A percentile compares a stretch with the other conserved stretches of the same genome.
Evolutionary conservation across 2,797 vertebrate genomes (phyloP).

Genomic region (Luscinia megarhynchos): DNA sequence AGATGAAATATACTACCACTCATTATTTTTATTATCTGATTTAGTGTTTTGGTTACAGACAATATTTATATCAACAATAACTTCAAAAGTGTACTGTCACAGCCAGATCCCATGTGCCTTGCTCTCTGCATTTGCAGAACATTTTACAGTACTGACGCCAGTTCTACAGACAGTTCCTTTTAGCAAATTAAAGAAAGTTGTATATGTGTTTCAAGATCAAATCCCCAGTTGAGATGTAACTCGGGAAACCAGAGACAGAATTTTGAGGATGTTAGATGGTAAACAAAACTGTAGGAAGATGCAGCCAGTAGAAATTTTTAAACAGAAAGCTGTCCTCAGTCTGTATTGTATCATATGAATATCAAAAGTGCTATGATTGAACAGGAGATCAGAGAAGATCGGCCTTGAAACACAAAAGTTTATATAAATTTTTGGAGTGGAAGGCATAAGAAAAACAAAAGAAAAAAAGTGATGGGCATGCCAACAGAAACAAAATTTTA

Average conservation of each 20-base stretch:
- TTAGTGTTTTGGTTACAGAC: slow-evolving; percentile 18
- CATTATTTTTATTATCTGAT: not conserved
- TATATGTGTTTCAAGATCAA: slow-evolving; percentile 11
- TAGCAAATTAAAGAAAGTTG: slow-evolving; percentile 19
- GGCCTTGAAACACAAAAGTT: not conserved
- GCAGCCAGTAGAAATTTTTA: not conserved
- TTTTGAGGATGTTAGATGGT: not conserved
- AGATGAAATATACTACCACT: not conserved
- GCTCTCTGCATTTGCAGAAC: slow-evolving; percentile 22
- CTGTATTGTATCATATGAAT: not conserved
- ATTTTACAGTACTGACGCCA: not conserved
- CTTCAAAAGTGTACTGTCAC: not conserved
- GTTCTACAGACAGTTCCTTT: not conserved
- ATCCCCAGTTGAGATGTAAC: not conserved
- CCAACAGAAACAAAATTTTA: not conserved
- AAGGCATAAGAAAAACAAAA: not conserved
- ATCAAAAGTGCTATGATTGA: not conserved
- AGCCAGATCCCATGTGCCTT: slow-evolving; percentile 18
- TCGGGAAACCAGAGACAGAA: not conserved
- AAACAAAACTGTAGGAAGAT: slow-evolving; percentile 9
- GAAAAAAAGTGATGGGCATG: not conserved
- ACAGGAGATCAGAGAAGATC: not conserved
- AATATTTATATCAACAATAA: not conserved
- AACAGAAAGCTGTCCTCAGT: not conserved
- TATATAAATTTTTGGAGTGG: not conserved